phyloP scores from a whole-genome alignment of 2,797 vertebrate species.

The Mycteria americana region DNA sequence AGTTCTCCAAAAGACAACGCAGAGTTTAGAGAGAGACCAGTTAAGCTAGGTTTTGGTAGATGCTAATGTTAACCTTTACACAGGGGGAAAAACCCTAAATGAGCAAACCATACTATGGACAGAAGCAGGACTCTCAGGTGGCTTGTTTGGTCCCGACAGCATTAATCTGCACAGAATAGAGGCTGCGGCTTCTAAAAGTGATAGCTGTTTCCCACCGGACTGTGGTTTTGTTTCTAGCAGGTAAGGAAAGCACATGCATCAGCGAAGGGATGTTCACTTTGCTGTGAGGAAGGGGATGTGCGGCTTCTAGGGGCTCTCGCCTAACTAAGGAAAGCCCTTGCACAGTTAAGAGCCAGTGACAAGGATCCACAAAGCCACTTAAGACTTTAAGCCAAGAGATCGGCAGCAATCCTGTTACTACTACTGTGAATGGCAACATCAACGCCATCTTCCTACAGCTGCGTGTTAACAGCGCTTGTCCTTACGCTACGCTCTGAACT shows the following conservation, averaged over 20 bases:
- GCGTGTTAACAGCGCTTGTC: accelerated
- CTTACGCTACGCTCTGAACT: accelerated
- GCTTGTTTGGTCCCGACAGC: neutral
- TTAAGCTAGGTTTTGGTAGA: neutral
- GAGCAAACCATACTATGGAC: accelerated
- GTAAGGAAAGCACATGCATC: neutral
- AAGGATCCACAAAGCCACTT: neutral
- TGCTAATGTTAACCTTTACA: neutral
- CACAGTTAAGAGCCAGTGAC: accelerated
- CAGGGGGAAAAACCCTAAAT: accelerated
- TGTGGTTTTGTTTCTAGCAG: neutral
- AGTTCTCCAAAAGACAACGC: neutral
- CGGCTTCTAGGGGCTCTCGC: neutral
- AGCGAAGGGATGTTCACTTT: neutral
- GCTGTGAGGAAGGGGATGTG: accelerated
- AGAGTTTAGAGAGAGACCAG: neutral
- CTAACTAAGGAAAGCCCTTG: too few relatives aligned
- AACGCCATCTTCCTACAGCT: neutral
- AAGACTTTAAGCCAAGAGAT: neutral
- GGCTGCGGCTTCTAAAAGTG: neutral
- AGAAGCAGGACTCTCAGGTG: neutral
- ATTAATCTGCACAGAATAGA: neutral
- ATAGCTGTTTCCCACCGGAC: neutral
- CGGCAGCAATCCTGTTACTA: accelerated
- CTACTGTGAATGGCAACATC: accelerated